phyloP scores from a whole-genome alignment of 1,140 invertebrate genomes.

The Drosophila tani region DNA sequence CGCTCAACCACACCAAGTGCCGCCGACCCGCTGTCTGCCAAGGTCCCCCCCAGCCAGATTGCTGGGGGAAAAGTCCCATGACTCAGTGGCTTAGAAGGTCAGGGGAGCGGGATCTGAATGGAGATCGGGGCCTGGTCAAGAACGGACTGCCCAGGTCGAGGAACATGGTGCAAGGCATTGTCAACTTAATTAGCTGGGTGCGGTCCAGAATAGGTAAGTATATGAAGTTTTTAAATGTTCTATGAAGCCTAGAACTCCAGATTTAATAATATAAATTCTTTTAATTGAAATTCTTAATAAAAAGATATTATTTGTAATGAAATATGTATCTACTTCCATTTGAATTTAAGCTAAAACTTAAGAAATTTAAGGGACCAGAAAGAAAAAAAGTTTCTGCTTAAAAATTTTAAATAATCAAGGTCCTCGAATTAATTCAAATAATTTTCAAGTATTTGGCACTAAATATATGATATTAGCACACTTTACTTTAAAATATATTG shows the following conservation, averaged over 20 bases:
- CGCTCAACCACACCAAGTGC: conserved; percentile 40
- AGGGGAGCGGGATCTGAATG: conserved; percentile 7
- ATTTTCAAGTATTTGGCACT: too few species aligned
- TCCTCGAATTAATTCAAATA: not conserved
- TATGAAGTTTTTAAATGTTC: not conserved
- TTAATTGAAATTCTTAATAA: not conserved
- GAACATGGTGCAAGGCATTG: not conserved
- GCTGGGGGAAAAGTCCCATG: conserved; percentile 13
- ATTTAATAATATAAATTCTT: not conserved
- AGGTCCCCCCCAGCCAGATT: conserved; percentile 21
- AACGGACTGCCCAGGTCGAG: conserved; percentile 4
- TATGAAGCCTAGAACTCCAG: not conserved
- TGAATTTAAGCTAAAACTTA: too few species aligned
- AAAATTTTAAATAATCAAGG: not conserved
- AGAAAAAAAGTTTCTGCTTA: not conserved
- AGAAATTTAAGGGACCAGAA: too few species aligned
- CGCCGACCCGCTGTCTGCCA: conserved; percentile 68
- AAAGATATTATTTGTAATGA: too few species aligned
- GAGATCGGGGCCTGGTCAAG: conserved; percentile 12
- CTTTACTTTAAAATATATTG: too few species aligned
- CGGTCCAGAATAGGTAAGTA: not conserved
- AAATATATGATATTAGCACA: not conserved
- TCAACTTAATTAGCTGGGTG: conserved; percentile 18
- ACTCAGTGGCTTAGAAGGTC: conserved; percentile 52
- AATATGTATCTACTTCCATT: not conserved